Evolutionary conservation across 2,888 invertebrate genomes (phyloP).

Genomic region (Dynastes hyllus): DNA sequence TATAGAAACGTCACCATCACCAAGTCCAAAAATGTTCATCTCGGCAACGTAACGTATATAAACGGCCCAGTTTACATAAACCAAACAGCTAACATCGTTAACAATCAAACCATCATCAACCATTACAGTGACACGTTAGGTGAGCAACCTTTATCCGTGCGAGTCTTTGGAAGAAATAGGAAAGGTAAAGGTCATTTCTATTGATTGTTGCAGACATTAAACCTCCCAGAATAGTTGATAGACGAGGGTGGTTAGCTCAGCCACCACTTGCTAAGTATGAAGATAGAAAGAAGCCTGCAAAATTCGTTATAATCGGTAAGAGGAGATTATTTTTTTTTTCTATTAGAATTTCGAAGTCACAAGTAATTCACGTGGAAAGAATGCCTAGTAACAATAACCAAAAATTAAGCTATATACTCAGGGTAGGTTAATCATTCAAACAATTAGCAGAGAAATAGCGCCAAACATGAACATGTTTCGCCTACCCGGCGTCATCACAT

Average conservation of each 20-base stretch:
- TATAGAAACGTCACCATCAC: slow-evolving; percentile 68
- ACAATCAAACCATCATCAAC: slow-evolving; percentile 52
- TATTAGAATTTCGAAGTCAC: too few relatives aligned
- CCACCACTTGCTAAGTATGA: slow-evolving; percentile 67
- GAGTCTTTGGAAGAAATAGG: neutral
- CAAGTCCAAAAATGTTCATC: slow-evolving; percentile 70
- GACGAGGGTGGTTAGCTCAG: slow-evolving; percentile 71
- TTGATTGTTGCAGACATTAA: neutral
- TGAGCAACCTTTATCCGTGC: neutral
- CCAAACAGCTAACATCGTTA: slow-evolving; percentile 53
- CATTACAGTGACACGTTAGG: slow-evolving; percentile 22
- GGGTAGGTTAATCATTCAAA: too few relatives aligned
- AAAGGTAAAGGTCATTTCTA: neutral
- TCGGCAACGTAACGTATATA: slow-evolving; percentile 73
- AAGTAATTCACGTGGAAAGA: too few relatives aligned
- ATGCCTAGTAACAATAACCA: too few relatives aligned
- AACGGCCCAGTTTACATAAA: slow-evolving; percentile 71
- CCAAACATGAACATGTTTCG: too few relatives aligned
- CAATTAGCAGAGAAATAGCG: too few relatives aligned
- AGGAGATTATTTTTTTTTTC: slow-evolving; percentile 35
- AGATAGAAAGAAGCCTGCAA: slow-evolving; percentile 67
- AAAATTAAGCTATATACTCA: too few relatives aligned
- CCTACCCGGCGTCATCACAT: too few relatives aligned
- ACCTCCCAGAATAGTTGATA: slow-evolving; percentile 49
- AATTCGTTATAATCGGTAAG: slow-evolving; percentile 73